Conservation (phyloP, 2,888 invertebrate genomes). For the Ormyrus nitidulus region DNA sequence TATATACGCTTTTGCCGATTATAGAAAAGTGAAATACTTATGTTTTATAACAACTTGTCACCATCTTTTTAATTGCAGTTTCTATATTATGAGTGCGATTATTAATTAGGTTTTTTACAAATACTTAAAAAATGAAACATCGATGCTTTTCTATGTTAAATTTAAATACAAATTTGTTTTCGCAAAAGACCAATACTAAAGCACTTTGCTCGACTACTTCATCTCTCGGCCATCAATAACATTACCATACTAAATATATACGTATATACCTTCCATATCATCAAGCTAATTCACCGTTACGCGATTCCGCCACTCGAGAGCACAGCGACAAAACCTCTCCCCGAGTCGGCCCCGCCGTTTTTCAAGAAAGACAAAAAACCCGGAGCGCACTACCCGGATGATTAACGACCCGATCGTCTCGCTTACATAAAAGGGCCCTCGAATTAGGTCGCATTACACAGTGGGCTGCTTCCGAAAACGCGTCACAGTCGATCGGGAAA, state of each 20-base stretch:
- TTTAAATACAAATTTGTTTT: too few species aligned
- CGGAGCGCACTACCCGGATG: constrained; percentile 16
- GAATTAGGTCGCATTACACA: constrained; percentile 53
- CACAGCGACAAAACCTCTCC: background rate
- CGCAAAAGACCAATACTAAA: too few species aligned
- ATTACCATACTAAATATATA: background rate
- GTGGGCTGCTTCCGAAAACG: constrained; percentile 19
- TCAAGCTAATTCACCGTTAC: constrained; percentile 33
- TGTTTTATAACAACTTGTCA: too few species aligned
- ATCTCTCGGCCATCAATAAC: too few species aligned
- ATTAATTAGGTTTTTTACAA: too few species aligned
- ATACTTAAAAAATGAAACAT: too few species aligned
- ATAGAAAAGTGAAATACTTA: too few species aligned
- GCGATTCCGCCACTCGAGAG: constrained; percentile 1
- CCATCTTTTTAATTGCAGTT: too few species aligned
- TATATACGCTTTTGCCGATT: too few species aligned
- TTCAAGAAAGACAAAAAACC: constrained; percentile 27
- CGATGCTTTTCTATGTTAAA: too few species aligned
- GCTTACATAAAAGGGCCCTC: constrained; percentile 38
- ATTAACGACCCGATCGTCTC: constrained; percentile 41
- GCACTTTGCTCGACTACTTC: too few species aligned
- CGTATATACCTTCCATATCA: background rate
- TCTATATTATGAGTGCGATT: too few species aligned
- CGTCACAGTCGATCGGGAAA: constrained; percentile 52
- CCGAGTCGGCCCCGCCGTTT: background rate